Conservation (phyloP, 1,140 invertebrate species). For the Dendrolimus punctatus region DNA sequence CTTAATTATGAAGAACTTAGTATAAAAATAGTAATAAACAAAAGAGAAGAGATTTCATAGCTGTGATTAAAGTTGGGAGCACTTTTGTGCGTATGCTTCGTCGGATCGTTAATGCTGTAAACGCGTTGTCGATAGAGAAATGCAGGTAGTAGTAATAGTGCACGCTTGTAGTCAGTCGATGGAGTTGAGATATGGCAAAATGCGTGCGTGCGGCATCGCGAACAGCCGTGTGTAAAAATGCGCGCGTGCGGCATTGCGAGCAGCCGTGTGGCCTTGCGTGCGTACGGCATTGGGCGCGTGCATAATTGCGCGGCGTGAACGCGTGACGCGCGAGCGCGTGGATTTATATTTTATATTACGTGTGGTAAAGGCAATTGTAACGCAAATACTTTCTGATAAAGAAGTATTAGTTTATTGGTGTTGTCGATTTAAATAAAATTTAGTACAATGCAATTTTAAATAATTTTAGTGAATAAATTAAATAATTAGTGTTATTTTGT, state of each 20-base stretch:
- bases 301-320: neutral
- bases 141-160: slow-evolving; percentile 28
- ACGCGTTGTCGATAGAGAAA: slow-evolving; percentile 11
- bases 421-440: slow-evolving; percentile 45
- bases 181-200: no score
- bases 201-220: no score
- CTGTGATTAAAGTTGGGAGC: slow-evolving; percentile 55
- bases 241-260: no score
- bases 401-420: slow-evolving; percentile 44
- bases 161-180: slow-evolving; percentile 23
- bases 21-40: slow-evolving; percentile 37
- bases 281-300: no score
- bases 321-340: neutral
- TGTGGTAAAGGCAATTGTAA: slow-evolving; percentile 32
- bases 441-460: slow-evolving; percentile 58
- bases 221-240: no score
- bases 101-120: slow-evolving; percentile 18
- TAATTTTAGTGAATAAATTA: slow-evolving; percentile 19
- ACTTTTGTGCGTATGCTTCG: slow-evolving; percentile 63
- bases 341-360: slow-evolving; percentile 2
- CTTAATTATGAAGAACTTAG: slow-evolving; percentile 35
- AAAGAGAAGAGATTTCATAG: slow-evolving; percentile 63
- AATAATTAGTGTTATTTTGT: slow-evolving; percentile 40
- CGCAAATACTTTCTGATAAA: slow-evolving; percentile 40
- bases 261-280: no score